A percentile compares a stretch with the other conserved stretches of the same genome.
Evolutionary conservation across 2,888 invertebrate species (phyloP).

Genomic region (Chrysina gloriosa): DNA sequence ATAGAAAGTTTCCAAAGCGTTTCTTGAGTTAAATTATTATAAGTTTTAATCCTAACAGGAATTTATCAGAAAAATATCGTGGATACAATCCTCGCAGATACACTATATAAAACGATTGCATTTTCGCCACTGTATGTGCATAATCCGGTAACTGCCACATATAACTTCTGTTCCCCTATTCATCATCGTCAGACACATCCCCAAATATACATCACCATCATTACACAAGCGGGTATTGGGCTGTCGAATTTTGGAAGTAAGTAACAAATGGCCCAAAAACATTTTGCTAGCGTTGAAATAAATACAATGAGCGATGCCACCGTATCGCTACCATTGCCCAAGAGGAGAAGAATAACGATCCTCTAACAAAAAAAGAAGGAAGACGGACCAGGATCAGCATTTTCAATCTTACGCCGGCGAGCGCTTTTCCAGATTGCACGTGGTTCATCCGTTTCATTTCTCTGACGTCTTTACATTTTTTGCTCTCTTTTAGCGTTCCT

Average conservation of each 20-base stretch:
- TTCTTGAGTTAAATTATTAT: too few species aligned
- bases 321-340: background rate
- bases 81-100: too few species aligned
- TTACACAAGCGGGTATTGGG: constrained; percentile 53
- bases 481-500: background rate
- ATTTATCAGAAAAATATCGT: too few species aligned
- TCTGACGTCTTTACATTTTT: background rate
- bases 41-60: too few species aligned
- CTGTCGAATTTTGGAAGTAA: constrained; percentile 57
- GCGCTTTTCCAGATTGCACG: constrained; percentile 25
- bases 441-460: constrained; percentile 27
- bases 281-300: constrained; percentile 46
- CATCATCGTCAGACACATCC: background rate
- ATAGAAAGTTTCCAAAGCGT: too few species aligned
- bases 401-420: constrained; percentile 21
- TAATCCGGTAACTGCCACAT: too few species aligned
- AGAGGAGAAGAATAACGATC: constrained; percentile 17
- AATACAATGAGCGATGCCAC: constrained; percentile 8
- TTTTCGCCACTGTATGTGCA: too few species aligned
- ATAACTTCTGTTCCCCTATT: too few species aligned
- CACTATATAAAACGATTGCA: too few species aligned
- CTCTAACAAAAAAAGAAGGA: background rate
- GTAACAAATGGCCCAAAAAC: constrained; percentile 54
- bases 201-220: constrained; percentile 10
- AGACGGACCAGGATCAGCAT: constrained; percentile 20